Base-by-base conservation (phyloP, 2,113 vertebrate genomes). In the Campylomormyrus tamandua region DNA sequence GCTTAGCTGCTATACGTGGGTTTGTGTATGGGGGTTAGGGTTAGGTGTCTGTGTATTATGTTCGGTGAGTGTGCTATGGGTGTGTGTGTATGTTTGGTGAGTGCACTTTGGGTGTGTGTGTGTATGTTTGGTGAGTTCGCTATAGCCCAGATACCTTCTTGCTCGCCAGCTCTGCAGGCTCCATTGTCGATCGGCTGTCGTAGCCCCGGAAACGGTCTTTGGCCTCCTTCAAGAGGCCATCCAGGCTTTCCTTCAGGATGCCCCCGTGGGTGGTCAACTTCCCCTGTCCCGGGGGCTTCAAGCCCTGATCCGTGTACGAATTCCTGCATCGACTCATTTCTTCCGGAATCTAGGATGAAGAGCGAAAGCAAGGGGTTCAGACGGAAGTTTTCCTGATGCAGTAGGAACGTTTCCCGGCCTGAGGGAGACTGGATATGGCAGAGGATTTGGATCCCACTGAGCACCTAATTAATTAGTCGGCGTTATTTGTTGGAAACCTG, bases 181-280 rank as follows among this genome's bases (percentile, higher is more conserved):
- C 97, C 0, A 92, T 91, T 35, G 97, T 98, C 90, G 98, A 96
- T 91, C 97, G 97, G 0, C 96, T 95, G 93, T 99, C 96, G 93
- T 98, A 99, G 89, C 97, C 98, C 93, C 96, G 98, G 93, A 98
- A 99, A 93, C 98, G 98, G 91, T 99, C 98, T 92, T 96, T 99
- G 92, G 96, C 97, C 92, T 99, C 98, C 94, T 98, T 99, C 90
- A 97, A 97, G 46, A 99, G 96, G 88, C 95, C 95, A 24, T 98
- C 97, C 39, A 98, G 92, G n/a, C 96, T 94, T 35, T 95, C 96
- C 91, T 96, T 97, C 45, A 99, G 92, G 91, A 62, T 8, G 39
- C 31, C 35, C 17, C 94, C 95, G 90, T 97, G 97, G 27, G 96
- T 95, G 48, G 95, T 94, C 0, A 99, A 94, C 83, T 98, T 97